Evolutionary conservation across 2,888 invertebrate species (phyloP).

Genomic region (Venusia cambrica): DNA sequence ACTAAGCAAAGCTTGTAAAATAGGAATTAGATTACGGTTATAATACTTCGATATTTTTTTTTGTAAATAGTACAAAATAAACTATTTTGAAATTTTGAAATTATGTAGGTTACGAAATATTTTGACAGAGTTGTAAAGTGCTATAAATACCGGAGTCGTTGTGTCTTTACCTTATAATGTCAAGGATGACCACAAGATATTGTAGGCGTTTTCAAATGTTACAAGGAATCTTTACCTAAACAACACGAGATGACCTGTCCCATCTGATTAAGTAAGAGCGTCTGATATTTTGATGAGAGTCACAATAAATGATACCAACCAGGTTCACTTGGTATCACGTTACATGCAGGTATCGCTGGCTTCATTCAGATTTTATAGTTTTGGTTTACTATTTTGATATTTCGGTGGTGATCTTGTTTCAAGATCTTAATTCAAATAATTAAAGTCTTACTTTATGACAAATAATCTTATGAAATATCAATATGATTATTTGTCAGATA

Average conservation of each 20-base stretch:
- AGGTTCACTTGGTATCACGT: slow-evolving; percentile 53
- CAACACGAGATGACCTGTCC: slow-evolving; percentile 38
- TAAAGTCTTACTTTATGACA: too few species aligned
- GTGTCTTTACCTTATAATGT: too few species aligned
- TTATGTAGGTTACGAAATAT: too few species aligned
- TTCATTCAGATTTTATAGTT: slow-evolving; percentile 20
- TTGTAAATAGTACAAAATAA: too few species aligned
- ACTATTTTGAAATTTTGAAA: too few species aligned
- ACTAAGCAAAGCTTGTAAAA: too few species aligned
- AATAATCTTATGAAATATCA: too few species aligned
- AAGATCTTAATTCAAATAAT: slow-evolving; percentile 7
- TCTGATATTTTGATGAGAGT: slow-evolving; percentile 59
- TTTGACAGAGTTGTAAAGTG: too few species aligned
- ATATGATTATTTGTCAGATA: slow-evolving; percentile 15
- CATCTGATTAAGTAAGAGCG: slow-evolving; percentile 51
- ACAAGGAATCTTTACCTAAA: slow-evolving; percentile 2
- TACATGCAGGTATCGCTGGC: slow-evolving; percentile 40
- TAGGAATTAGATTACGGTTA: too few species aligned
- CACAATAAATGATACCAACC: slow-evolving; percentile 59
- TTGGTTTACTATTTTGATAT: slow-evolving; percentile 12
- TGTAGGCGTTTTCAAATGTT: slow-evolving; percentile 7
- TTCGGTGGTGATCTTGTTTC: slow-evolving; percentile 12
- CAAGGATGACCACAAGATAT: too few species aligned
- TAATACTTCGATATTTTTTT: too few species aligned
- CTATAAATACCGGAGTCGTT: too few species aligned